Conservation (phyloP, 1,140 invertebrate genomes). For the Bombus confusus region DNA sequence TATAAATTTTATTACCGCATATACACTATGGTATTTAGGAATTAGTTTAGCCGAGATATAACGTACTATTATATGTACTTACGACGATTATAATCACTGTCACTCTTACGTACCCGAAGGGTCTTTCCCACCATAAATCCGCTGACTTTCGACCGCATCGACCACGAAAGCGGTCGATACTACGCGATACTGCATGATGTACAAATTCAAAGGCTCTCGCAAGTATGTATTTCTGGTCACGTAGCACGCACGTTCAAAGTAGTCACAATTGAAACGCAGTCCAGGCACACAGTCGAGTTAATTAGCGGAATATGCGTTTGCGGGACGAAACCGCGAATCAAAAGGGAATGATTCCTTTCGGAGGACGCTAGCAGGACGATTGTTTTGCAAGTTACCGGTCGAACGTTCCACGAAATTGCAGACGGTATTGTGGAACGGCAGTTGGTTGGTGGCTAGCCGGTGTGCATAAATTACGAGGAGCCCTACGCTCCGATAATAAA, state of each 20-base stretch:
- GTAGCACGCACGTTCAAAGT: background rate
- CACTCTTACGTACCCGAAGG: too few relatives aligned
- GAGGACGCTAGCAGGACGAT: background rate
- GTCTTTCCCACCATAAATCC: background rate
- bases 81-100: too few relatives aligned
- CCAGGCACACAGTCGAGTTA: background rate
- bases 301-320: conserved; percentile 30
- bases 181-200: background rate
- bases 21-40: too few relatives aligned
- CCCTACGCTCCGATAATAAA: conserved; percentile 60
- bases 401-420: conserved; percentile 60
- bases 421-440: conserved; percentile 25
- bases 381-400: conserved; percentile 40
- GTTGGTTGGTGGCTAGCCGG: conserved; percentile 11
- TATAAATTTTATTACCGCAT: too few relatives aligned
- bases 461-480: conserved; percentile 66
- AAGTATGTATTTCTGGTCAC: background rate
- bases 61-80: too few relatives aligned
- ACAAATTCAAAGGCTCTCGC: background rate
- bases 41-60: too few relatives aligned
- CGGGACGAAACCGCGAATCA: conserved; percentile 29
- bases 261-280: background rate
- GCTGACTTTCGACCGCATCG: background rate
- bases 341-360: conserved; percentile 42
- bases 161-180: background rate